Percentiles rank a stretch among this genome's conserved stretches.
phyloP scores from a whole-genome alignment of 2,797 vertebrate species.

The Lagodon rhomboides region DNA sequence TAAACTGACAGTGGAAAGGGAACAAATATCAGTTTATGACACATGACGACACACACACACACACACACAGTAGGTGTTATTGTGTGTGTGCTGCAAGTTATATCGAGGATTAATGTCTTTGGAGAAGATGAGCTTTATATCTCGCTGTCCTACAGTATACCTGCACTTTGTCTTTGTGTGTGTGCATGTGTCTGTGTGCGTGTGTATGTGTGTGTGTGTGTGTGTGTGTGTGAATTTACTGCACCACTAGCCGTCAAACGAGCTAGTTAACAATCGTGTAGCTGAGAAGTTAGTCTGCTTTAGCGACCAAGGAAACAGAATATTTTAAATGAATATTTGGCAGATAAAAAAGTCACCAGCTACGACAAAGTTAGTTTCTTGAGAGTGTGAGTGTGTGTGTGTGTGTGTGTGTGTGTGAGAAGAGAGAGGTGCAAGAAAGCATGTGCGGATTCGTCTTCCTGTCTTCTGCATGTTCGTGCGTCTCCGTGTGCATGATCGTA shows the following conservation, averaged over 20 bases:
- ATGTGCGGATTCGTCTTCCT: constrained; percentile 49
- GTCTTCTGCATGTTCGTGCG: constrained; percentile 69
- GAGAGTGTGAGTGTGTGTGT: not conserved
- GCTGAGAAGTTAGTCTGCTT: constrained; percentile 20
- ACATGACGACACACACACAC: constrained; percentile 22
- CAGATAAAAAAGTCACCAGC: constrained; percentile 21
- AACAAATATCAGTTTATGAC: constrained; percentile 60
- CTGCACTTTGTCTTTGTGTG: constrained; percentile 60
- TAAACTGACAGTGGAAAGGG: constrained; percentile 64
- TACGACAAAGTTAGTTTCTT: constrained; percentile 23
- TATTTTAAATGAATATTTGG: not conserved
- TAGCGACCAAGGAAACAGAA: not conserved
- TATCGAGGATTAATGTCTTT: constrained; percentile 49
- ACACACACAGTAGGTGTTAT: constrained; percentile 6
- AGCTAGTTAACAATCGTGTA: not conserved
- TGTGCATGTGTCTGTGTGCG: constrained; percentile 15
- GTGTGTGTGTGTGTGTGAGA: constrained; percentile 17
- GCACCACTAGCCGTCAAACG: not conserved
- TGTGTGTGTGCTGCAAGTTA: constrained; percentile 21
- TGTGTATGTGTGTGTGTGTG: constrained; percentile 2
- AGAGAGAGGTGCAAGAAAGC: constrained; percentile 19
- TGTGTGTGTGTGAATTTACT: constrained; percentile 20
- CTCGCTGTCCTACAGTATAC: constrained; percentile 60
- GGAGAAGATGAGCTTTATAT: constrained; percentile 56
- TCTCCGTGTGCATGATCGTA: constrained; percentile 74